Evolutionary conservation across 35 echinoderm and acorn worm species (phyloP).

Genomic region (Apostichopus japonicus): DNA sequence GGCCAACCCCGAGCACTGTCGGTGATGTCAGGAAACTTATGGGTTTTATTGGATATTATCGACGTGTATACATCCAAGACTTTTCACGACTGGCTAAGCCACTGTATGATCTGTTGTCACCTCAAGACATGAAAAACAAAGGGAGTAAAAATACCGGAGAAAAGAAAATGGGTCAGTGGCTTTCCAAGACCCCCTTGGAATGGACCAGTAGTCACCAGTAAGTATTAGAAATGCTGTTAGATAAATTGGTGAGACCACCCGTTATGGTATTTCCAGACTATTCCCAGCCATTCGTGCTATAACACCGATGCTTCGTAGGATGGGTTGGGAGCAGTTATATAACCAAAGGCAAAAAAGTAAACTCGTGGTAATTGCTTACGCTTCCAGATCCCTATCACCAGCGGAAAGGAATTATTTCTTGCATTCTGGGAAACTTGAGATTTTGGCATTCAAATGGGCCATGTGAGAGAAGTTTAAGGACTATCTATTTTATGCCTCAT

Average conservation of each 20-base stretch:
- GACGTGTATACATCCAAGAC: constrained; percentile 21
- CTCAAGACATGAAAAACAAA: not conserved
- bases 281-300: not conserved
- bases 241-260: constrained; percentile 19
- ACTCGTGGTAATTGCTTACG: constrained; percentile 13
- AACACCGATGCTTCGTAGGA: constrained; percentile 50
- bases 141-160: too few relatives aligned
- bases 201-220: constrained; percentile 31
- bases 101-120: constrained; percentile 15
- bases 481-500: constrained; percentile 52
- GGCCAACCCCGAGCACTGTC: constrained; percentile 49
- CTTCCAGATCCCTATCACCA: not conserved
- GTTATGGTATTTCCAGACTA: constrained; percentile 61
- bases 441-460: constrained; percentile 69
- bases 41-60: constrained; percentile 63
- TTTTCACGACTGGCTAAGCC: constrained; percentile 1
- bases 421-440: constrained; percentile 65
- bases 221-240: constrained; percentile 1
- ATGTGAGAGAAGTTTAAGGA: constrained; percentile 48
- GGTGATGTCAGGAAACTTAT: constrained; percentile 71
- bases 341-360: constrained; percentile 3
- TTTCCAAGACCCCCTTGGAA: not conserved
- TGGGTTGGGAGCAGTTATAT: constrained; percentile 48
- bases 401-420: constrained; percentile 32
- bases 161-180: not conserved